Percentiles rank a stretch among this genome's conserved stretches.
phyloP scores from a whole-genome alignment of 2,888 invertebrate genomes.

The Thyatira batis region DNA sequence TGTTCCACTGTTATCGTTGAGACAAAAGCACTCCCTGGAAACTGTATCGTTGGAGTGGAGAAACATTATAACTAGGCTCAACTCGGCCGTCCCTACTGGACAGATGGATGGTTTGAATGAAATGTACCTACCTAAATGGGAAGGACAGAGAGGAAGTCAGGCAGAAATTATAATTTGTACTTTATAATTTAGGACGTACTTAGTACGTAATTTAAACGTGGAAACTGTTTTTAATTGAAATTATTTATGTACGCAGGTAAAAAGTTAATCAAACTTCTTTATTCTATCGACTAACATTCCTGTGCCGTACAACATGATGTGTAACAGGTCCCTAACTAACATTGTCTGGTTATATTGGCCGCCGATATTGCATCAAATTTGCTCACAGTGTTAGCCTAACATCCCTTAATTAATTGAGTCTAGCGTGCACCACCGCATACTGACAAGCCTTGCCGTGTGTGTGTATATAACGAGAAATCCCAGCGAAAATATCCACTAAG shows the following conservation, averaged over 20 bases:
- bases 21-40: constrained; percentile 45
- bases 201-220: too few species aligned
- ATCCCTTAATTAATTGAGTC: neutral
- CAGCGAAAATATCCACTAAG: neutral
- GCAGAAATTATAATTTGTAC: too few species aligned
- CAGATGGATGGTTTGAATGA: neutral
- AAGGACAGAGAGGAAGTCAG: too few species aligned
- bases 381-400: neutral
- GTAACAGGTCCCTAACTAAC: neutral
- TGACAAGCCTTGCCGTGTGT: neutral
- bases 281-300: too few species aligned
- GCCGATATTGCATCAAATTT: neutral
- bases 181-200: too few species aligned
- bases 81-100: neutral
- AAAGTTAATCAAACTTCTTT: too few species aligned
- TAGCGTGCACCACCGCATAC: neutral
- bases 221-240: too few species aligned
- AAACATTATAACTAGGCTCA: constrained; percentile 6
- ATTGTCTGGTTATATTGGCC: neutral
- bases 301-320: neutral
- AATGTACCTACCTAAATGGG: too few species aligned
- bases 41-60: constrained; percentile 22
- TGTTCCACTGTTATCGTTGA: constrained; percentile 37
- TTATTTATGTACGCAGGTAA: too few species aligned
- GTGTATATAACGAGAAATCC: neutral